phyloP scores from a whole-genome alignment of 2,113 vertebrate genomes.

The Elephantulus edwardii region DNA sequence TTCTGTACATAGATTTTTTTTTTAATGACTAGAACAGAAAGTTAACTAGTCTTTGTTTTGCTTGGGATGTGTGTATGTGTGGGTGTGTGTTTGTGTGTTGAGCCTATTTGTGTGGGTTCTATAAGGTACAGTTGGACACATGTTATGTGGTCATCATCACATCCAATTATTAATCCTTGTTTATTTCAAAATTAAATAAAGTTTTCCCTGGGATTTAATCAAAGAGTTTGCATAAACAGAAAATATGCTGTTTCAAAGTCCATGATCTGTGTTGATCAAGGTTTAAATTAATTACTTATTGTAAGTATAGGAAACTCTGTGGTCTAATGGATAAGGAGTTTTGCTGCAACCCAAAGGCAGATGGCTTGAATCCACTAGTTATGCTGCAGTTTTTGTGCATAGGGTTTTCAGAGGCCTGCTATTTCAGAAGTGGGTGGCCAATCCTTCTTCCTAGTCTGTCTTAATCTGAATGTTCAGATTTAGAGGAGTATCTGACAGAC shows the following conservation, averaged over 20 bases:
- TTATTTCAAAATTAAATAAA: constrained; percentile 25
- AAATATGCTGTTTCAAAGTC: not conserved
- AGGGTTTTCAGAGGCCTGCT: no score
- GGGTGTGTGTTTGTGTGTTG: not conserved
- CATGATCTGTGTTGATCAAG: not conserved
- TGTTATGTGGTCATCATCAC: no score
- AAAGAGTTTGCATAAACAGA: not conserved
- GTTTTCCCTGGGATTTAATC: constrained; percentile 33
- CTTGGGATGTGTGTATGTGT: constrained; percentile 39
- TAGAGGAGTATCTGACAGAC: no score
- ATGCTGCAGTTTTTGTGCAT: no score
- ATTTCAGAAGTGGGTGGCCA: no score
- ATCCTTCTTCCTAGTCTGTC: no score
- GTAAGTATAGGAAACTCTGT: no score
- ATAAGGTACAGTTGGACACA: not conserved
- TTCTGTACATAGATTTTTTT: constrained; percentile 67
- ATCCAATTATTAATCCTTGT: constrained; percentile 33
- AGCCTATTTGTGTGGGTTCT: not conserved
- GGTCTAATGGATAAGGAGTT: no score
- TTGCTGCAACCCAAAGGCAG: no score
- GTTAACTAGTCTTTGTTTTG: constrained; percentile 65
- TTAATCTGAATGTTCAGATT: no score
- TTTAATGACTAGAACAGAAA: constrained; percentile 62
- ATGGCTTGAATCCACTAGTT: no score
- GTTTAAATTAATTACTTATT: not conserved